A percentile compares a stretch with the other conserved stretches of the same genome.
Evolutionary conservation across 64 coral and sea anemone species (phyloP).

Genomic region (Pachyseris speciosa): DNA sequence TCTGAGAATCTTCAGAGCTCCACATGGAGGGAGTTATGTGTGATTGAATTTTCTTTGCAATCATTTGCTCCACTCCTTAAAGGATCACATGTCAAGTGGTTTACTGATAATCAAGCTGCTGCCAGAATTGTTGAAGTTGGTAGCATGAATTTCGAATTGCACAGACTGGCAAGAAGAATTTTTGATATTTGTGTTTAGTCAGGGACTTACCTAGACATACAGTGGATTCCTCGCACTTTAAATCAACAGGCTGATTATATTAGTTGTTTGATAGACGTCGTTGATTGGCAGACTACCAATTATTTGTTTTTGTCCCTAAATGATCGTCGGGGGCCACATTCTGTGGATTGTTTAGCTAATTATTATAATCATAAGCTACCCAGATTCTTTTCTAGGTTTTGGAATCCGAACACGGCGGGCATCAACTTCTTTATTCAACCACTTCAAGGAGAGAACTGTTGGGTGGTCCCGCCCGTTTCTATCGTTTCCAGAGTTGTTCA

Average conservation of each 20-base stretch:
- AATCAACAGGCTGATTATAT: conserved; percentile 45
- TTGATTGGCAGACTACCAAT: conserved; percentile 9
- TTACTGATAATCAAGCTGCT: conserved; percentile 48
- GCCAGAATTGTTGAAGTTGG: conserved; percentile 5
- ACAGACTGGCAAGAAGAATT: conserved; percentile 27
- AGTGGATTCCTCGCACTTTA: conserved; percentile 29
- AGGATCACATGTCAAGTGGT: conserved; percentile 37
- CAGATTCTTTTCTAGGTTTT: conserved; percentile 44
- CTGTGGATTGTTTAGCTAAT: no score
- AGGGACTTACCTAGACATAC: conserved; percentile 8
- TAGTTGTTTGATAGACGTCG: conserved; percentile 44
- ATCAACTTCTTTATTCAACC: conserved; percentile 36
- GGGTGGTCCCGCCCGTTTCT: conserved; percentile 46
- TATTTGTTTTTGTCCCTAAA: conserved; percentile 16
- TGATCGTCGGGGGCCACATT: conserved; percentile 20
- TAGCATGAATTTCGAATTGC: conserved; percentile 21
- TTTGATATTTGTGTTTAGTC: conserved; percentile 2
- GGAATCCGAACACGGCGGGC: conserved; percentile 42
- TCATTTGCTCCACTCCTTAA: conserved; percentile 20
- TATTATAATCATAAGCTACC: conserved; percentile 6
- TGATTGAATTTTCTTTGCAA: conserved; percentile 41
- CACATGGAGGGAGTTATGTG: conserved; percentile 51
- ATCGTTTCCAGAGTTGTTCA: conserved; percentile 8
- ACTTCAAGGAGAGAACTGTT: conserved; percentile 28
- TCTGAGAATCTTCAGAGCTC: conserved; percentile 29